Evolutionary conservation across 2,113 vertebrate species (phyloP).

Genomic region (Mesocricetus auratus): DNA sequence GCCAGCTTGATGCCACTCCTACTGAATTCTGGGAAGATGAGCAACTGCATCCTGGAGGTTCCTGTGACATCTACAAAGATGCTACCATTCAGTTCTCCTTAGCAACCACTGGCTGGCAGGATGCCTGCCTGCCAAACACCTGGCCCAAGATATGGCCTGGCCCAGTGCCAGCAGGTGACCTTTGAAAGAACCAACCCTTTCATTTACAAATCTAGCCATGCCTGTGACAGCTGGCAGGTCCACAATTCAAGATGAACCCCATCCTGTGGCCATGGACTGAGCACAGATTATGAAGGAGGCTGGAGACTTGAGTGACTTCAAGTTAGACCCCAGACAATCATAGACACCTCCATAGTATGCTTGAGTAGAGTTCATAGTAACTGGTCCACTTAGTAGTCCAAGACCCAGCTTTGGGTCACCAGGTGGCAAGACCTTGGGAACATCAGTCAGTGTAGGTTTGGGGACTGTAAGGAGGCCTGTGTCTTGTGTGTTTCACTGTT

Average conservation of each 20-base stretch:
- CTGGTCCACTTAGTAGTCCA: not conserved
- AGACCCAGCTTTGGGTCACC: not conserved
- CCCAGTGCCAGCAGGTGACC: not conserved
- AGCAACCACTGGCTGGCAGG: not conserved
- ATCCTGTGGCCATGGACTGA: too few relatives aligned
- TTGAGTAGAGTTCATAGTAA: not conserved
- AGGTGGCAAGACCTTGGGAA: not conserved
- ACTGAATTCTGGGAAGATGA: not conserved
- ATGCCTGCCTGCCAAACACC: not conserved
- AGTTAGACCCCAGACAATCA: not conserved
- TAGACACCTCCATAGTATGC: not conserved
- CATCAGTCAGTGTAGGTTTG: not conserved
- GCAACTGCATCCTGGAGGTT: not conserved
- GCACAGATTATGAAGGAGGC: not conserved
- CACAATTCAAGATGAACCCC: not conserved
- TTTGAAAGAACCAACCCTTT: not conserved
- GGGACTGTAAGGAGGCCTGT: fast-evolving
- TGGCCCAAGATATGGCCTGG: not conserved
- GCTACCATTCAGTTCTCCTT: not conserved
- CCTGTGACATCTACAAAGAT: not conserved
- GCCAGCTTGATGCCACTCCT: not conserved
- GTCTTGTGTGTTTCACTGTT: not conserved
- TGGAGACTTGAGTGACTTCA: not conserved
- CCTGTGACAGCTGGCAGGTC: not conserved
- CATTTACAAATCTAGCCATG: not conserved